Evolutionary conservation across 2,888 invertebrate species (phyloP).

Genomic region (Platynereis dumerilii): DNA sequence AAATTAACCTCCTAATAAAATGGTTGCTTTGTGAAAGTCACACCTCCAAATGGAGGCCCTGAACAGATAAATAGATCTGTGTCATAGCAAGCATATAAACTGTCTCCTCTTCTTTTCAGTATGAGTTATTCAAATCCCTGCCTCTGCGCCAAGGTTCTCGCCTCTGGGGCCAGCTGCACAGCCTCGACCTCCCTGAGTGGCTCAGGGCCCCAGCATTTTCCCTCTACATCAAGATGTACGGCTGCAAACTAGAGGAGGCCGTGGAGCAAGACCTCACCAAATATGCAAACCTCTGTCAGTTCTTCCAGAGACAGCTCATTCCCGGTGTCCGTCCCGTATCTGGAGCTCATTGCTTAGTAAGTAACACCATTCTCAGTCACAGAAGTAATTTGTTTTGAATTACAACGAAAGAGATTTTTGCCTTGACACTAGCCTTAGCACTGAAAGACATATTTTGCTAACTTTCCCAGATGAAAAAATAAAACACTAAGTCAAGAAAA

Average conservation of each 20-base stretch:
- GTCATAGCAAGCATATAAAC: no score
- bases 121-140: constrained; percentile 65
- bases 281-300: constrained; percentile 84
- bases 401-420: no score
- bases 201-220: constrained; percentile 72
- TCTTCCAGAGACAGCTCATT: constrained; percentile 83
- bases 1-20: no score
- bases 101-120: constrained; percentile 18
- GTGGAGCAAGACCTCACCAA: constrained; percentile 74
- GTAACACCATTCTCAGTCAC: constrained; percentile 45
- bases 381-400: neutral
- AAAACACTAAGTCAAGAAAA: no score
- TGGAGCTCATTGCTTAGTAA: constrained; percentile 72
- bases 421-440: no score
- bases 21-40: no score
- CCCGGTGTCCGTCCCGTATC: constrained; percentile 79
- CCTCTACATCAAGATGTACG: constrained; percentile 76
- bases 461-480: no score
- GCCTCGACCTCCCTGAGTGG: constrained; percentile 75
- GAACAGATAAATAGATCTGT: no score
- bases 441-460: no score
- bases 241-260: constrained; percentile 86
- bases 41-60: no score
- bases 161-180: constrained; percentile 86
- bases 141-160: constrained; percentile 86